Evolutionary conservation across 1,140 invertebrate genomes (phyloP).

Genomic region (Drosophila subpulchrella): DNA sequence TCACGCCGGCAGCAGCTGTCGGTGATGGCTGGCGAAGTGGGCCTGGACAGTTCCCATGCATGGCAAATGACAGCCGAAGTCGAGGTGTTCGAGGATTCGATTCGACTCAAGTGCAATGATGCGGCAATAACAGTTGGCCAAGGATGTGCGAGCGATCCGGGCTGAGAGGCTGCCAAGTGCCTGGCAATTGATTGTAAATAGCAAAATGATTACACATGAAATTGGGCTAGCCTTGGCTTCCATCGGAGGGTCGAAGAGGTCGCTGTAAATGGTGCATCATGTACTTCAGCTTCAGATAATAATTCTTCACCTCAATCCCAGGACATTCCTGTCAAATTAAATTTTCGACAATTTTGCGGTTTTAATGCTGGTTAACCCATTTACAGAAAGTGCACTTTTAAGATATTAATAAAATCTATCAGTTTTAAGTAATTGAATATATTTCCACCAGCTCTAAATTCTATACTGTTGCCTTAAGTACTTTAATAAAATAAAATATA

Average conservation of each 20-base stretch:
- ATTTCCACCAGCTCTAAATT: too few species aligned
- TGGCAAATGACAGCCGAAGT: conserved; percentile 63
- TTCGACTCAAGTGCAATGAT: conserved; percentile 54
- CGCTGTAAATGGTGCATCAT: neutral
- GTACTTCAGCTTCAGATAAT: neutral
- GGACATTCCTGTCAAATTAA: conserved; percentile 2
- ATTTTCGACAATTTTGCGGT: conserved; percentile 17
- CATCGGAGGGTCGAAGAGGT: neutral
- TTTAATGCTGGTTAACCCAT: neutral
- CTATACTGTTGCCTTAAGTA: too few species aligned
- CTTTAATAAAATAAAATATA: too few species aligned
- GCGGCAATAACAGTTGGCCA: conserved; percentile 61
- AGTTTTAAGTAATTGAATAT: too few species aligned
- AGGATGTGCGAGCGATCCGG: conserved; percentile 33
- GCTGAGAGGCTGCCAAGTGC: conserved; percentile 24
- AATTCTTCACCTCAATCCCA: neutral
- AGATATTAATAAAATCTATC: too few species aligned
- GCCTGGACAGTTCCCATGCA: conserved; percentile 54
- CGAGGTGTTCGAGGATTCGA: conserved; percentile 56
- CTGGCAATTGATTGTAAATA: conserved; percentile 50
- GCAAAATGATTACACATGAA: conserved; percentile 42
- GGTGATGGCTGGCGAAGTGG: conserved; percentile 39
- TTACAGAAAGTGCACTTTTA: too few species aligned
- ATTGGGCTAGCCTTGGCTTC: conserved; percentile 17
- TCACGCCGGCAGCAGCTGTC: conserved; percentile 59